A percentile compares a stretch with the other conserved stretches of the same genome.
Conservation (phyloP, 2,888 invertebrate species). For the Orgyia antiqua region DNA sequence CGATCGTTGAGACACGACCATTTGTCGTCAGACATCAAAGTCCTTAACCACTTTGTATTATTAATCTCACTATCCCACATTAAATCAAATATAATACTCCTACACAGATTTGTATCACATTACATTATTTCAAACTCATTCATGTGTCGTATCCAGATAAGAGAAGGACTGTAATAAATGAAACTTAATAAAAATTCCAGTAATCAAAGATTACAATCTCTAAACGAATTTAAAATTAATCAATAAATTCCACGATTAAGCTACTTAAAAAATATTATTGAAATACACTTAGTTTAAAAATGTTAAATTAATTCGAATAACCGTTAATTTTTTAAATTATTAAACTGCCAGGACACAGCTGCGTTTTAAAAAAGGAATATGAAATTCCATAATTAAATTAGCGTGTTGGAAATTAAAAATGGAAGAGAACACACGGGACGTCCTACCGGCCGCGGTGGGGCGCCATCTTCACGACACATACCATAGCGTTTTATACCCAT, state of each 20-base stretch:
- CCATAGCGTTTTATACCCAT: constrained; percentile 70
- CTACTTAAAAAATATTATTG: constrained; percentile 24
- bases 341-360: constrained; percentile 62
- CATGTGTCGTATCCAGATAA: constrained; percentile 24
- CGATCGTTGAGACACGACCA: constrained; percentile 27
- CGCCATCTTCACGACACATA: constrained; percentile 68
- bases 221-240: constrained; percentile 21
- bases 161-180: constrained; percentile 23
- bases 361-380: constrained; percentile 43
- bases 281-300: constrained; percentile 27
- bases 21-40: constrained; percentile 57
- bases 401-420: constrained; percentile 66
- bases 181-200: constrained; percentile 28
- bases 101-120: constrained; percentile 33
- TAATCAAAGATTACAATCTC: constrained; percentile 22
- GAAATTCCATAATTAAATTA: constrained; percentile 72
- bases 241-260: constrained; percentile 25
- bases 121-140: constrained; percentile 34
- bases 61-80: constrained; percentile 47
- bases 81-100: constrained; percentile 47
- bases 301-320: constrained; percentile 29
- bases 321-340: constrained; percentile 58
- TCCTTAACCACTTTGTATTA: constrained; percentile 52
- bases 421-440: constrained; percentile 47
- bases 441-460: constrained; percentile 63